Evolutionary conservation across 1,140 invertebrate species (phyloP).

Genomic region (Chionoecetes opilio): DNA sequence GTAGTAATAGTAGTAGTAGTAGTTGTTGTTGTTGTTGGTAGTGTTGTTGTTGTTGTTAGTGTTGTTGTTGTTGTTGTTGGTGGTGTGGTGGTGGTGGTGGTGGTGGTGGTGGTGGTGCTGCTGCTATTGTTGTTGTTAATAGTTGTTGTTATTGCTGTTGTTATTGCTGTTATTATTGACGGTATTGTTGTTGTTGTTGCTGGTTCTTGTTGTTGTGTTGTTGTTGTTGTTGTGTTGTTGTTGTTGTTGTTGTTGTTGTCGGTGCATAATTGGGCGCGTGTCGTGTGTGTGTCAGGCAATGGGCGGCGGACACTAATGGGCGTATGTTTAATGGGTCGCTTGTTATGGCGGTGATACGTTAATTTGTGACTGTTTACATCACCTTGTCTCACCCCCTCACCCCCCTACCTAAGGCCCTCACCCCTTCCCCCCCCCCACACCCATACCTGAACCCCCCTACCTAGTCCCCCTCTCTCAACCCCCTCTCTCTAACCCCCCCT

Average conservation of each 20-base stretch:
- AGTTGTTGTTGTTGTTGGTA: no score
- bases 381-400: not conserved
- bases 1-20: no score
- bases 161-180: no score
- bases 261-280: not conserved
- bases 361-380: not conserved
- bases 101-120: no score
- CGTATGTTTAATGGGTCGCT: not conserved
- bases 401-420: not conserved
- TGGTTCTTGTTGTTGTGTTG: not conserved
- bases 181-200: not conserved
- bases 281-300: not conserved
- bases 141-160: no score
- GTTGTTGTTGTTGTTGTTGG: no score
- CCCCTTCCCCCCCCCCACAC: not conserved
- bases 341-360: not conserved
- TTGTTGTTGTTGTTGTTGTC: conserved; percentile 4
- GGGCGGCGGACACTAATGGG: not conserved
- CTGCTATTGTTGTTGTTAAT: no score
- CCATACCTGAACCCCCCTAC: not conserved
- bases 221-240: not conserved
- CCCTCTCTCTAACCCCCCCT: conserved; percentile 18
- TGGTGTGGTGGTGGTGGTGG: no score
- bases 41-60: no score
- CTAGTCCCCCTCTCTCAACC: not conserved